Evolutionary conservation across 2,797 vertebrate species (phyloP).

Genomic region (Hippopotamyrus pictus): DNA sequence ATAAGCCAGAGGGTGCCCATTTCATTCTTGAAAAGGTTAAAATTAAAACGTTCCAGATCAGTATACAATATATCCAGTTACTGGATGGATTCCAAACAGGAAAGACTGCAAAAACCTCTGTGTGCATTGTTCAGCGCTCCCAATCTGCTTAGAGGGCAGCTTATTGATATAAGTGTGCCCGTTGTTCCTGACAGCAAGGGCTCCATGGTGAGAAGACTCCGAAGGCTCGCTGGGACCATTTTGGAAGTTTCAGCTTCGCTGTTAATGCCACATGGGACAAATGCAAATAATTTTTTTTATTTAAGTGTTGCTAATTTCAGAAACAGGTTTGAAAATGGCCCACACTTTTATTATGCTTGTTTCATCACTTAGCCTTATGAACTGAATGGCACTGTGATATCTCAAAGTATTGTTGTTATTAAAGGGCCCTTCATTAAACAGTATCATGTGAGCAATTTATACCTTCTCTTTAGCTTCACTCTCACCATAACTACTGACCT

Average conservation of each 20-base stretch:
- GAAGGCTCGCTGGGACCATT: conserved; percentile 17
- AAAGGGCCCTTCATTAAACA: background rate
- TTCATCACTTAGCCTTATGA: background rate
- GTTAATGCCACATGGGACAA: conserved; percentile 23
- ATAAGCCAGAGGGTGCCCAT: conserved; percentile 3
- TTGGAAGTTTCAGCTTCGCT: conserved; percentile 22
- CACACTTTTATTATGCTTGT: background rate
- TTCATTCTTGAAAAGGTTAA: conserved; percentile 33
- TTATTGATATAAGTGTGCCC: conserved; percentile 13
- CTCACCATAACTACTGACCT: background rate
- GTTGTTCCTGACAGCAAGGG: background rate
- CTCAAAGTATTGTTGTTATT: background rate
- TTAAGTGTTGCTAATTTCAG: background rate
- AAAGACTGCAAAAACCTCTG: conserved; percentile 26
- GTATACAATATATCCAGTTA: conserved; percentile 38
- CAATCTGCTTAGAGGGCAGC: conserved; percentile 32
- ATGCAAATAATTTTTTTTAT: conserved; percentile 41
- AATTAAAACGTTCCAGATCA: conserved; percentile 43
- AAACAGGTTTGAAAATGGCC: background rate
- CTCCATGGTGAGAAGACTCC: conserved; percentile 6
- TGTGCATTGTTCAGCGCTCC: conserved; percentile 14
- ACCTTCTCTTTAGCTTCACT: background rate
- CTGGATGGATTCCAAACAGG: conserved; percentile 44
- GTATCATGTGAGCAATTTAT: background rate
- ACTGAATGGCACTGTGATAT: background rate